Base-by-base conservation (phyloP, 1,140 invertebrate genomes). In the Psilanteris sp. region DNA sequence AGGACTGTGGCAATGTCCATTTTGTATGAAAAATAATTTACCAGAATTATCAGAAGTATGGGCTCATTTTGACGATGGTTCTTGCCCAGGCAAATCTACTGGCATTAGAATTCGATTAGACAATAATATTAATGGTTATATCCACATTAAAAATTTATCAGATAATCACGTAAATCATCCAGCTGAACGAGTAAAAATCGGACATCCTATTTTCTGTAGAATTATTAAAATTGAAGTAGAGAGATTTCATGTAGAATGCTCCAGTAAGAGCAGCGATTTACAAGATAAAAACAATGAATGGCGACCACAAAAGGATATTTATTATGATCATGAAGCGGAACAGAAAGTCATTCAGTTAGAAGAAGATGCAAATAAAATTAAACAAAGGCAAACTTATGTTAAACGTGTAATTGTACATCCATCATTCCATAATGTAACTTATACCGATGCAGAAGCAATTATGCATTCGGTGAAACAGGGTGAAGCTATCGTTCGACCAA, bases 401-500 rank as follows among this genome's bases (percentile, higher is more conserved):
- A 99, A 98, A 79, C 91, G 98, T 3, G 97, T 99, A 0, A 99
- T 99, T 54, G 95, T 98, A 10, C 98, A 99, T 90, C 97, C 97
- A 0, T 93, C 95, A 0, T 99, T 99, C 89, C 95, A 98, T 75
- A 99, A 99, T 84, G 97, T 99, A 64, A 95, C 94, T 6, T 99
- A 94, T 83, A 91, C 93, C 0, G 96, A 99, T 81, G 95, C 96
- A 1, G 96, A 98, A 78, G 96, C 96, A 81, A 86, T 98, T 26
- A 94, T 99, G 91, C 91, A 91, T 4, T 92, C 92, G 10, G 95
- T 98, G 93, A 96, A 98, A 74, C 96, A 98, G 87, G 98, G 98
- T 3, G 98, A 99, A 81, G 96, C 96, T 1, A 95, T 99, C 10
- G 92, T 99, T 20, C 89, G 98, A 31, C 98, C 98, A 1, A 98